Evolutionary conservation across 2,888 invertebrate species (phyloP), one percentile per base, ranked within the genome.

Genomic region (Agrilus cyanescens): DNA sequence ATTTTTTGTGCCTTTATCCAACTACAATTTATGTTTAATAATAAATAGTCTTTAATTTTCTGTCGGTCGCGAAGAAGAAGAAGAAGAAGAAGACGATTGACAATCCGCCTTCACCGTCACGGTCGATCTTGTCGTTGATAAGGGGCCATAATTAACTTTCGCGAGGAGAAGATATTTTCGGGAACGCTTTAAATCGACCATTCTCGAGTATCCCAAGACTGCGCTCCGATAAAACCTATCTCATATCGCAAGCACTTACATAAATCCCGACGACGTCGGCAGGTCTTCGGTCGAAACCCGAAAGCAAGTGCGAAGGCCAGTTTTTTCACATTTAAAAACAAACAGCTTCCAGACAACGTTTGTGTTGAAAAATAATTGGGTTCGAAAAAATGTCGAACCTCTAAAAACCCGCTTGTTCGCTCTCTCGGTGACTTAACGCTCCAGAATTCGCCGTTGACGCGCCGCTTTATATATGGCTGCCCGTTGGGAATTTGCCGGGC

Each of bases 351-450:
- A 53, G 55, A 55, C 55, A 49, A 54, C 52, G 57, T 55, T 57
- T 60, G 60, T 59, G 60, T 59, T 56, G 60, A 56, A 60, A 62
- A 61, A 61, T 61, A 62, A 61, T 62, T 61, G 61, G 60, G 50
- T 53, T 51, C 54, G 57, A 60, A 61, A 56, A 55, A 61, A 60
- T 59, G 57, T 58, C 56, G 57, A 57, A 54, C 57, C 48, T 52
- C 51, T 57, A 59, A 59, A 60, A 60, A 60, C 57, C 56, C 52
- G 58, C 56, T 25, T 25, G 25, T 25, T 25, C 25, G 25, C 25
- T 25, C 25, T 53, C 57, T 55, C 53, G 54, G 57, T 59, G 58
- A 61, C 58, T 61, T 59, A 59, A 53, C 56, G 57, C 56, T 57
- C 59, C 57, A 60, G 60, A 61, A 61, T 61, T 60, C 59, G 58